Conservation (phyloP, 2,113 vertebrate genomes). For the Microcebus griseorufus region DNA sequence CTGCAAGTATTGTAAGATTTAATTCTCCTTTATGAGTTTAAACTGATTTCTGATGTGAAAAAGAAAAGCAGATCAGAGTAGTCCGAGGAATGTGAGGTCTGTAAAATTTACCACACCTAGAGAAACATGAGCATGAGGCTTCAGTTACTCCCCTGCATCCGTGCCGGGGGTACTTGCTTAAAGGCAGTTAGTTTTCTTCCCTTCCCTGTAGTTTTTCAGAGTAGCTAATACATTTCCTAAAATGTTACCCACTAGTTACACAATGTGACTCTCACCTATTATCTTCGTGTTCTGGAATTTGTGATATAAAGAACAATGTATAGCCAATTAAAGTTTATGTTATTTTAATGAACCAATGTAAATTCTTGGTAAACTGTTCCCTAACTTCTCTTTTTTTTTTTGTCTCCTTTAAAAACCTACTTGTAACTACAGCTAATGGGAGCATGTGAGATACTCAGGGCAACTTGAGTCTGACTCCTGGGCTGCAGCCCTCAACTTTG, state of each 20-base stretch:
- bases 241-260: background rate
- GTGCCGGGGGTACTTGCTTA: background rate
- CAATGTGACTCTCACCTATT: background rate
- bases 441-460: background rate
- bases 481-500: background rate
- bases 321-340: background rate
- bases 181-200: background rate
- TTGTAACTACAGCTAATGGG: background rate
- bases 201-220: background rate
- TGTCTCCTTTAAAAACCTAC: background rate
- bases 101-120: background rate
- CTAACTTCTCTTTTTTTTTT: background rate
- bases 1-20: background rate
- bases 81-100: background rate
- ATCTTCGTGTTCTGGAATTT: background rate
- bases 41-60: background rate
- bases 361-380: background rate
- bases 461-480: background rate
- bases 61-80: background rate
- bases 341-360: background rate
- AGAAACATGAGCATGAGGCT: background rate
- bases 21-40: background rate
- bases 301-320: background rate
- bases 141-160: background rate
- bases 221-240: background rate